Evolutionary conservation across 2,888 invertebrate species (phyloP).

Genomic region (Caenorhabditis becei): DNA sequence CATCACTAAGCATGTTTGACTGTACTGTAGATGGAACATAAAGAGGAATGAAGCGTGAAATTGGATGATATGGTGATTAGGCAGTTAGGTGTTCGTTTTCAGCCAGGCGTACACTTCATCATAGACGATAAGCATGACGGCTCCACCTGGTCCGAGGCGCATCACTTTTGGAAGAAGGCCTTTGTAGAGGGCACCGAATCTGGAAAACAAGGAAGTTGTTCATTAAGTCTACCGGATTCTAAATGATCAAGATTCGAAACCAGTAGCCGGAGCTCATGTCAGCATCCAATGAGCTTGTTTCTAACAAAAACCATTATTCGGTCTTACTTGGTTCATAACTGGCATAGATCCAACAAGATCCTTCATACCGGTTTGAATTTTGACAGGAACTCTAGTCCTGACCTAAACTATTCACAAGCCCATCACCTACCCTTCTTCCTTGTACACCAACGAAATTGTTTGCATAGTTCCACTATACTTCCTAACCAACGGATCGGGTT

Average conservation of each 20-base stretch:
- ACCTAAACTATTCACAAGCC: no score
- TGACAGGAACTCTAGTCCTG: no score
- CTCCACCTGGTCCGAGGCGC: constrained; percentile 92
- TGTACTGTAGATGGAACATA: no score
- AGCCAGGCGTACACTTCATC: constrained; percentile 87
- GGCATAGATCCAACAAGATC: no score
- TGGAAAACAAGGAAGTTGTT: constrained; percentile 82
- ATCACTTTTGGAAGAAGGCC: constrained; percentile 93
- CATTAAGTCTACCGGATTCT: neutral
- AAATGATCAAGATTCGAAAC: neutral
- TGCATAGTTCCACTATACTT: constrained; percentile 89
- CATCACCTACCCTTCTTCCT: constrained; percentile 88
- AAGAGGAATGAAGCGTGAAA: no score
- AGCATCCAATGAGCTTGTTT: no score
- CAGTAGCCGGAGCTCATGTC: no score
- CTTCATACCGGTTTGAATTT: no score
- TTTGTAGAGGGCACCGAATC: constrained; percentile 92
- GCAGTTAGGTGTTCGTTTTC: constrained; percentile 64
- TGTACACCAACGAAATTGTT: constrained; percentile 88
- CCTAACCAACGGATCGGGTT: constrained; percentile 82
- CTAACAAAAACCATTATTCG: no score
- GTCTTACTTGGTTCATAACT: no score
- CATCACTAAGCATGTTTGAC: no score
- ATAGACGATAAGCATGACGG: constrained; percentile 94
- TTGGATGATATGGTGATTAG: no score